Base-by-base conservation (phyloP, 2,888 invertebrate genomes). In the Cryptocephalus primarius region DNA sequence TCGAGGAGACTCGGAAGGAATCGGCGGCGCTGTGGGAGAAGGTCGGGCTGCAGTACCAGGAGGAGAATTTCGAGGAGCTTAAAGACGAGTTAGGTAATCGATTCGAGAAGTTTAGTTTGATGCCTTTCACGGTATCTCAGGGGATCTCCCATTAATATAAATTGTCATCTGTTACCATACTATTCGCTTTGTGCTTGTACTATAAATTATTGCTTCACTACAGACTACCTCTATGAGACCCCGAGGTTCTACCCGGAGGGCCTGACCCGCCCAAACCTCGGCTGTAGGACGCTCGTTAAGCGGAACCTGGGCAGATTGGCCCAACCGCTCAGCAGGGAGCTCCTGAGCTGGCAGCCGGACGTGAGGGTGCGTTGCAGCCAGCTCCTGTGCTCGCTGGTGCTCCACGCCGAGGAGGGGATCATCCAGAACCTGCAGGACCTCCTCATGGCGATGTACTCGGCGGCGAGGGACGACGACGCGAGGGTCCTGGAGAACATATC, bases 41-140 rank as follows among this genome's bases (percentile, higher is more conserved):
- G 55, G 79, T 83, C 53, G 95, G 95, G 0, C 65, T 80, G 36
- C 82, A 84, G 55, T 95, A 84, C 68, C 79, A 85, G 67, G 74
- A 80, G 39, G 95, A 95, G 67, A 95, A 95, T 69, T 86, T 92
- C 60, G 79, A 82, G 40, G 90, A 94, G 50, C 69, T 93, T 1
- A 90, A 89, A 63, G 87, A 91, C 63, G 81, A 83, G 66, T 69
- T 86, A 43, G 54, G 54, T 54, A 32, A 44, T 40, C 14, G 22
- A 22, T n/a, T n/a, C n/a, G n/a, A n/a, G n/a, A n/a, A n/a, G n/a
- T n/a, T 34, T 34, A 34, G 34, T 34, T n/a, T 34, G 34, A 9
- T 34, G 9, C n/a, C n/a, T 9, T 9, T 34, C 9, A 9, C n/a
- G 34, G n/a, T 9, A 34, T 34, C n/a, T n/a, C 34, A 34, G n/a